Base-by-base conservation (phyloP, 2,113 vertebrate genomes). In the Phalacrocorax pelagicus region DNA sequence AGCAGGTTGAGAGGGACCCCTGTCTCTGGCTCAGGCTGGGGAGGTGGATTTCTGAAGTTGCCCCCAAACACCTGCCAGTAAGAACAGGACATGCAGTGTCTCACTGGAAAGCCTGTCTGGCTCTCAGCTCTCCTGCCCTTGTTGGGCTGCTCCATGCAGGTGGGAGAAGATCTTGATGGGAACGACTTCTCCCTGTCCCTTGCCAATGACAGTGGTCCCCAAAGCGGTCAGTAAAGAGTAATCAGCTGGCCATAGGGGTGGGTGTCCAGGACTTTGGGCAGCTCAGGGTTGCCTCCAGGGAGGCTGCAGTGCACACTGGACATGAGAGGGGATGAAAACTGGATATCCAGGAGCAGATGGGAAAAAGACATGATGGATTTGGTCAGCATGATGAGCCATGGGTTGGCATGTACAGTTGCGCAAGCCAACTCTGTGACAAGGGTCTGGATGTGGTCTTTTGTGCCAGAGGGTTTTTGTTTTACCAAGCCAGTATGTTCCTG, bases 21-120 rank as follows among this genome's bases (percentile, higher is more conserved):
- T 66, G 22, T 42, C 26, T 49, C 21, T 3, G 9, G 36, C 23
- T 81, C 12, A 42, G 19, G 16, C 32, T 51, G 46, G 7, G 30
- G 23, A 49, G 38, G 15, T 19, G 51, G 9, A 54, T 62, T 81
- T 36, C 49, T 54, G 51, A 16, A 1, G 4, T 11, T 79, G 18
- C 34, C 20, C 62, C 22, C 26, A 86, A 13, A 69, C 2, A 1
- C 81, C 36, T 86, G 22, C 17, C 42, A 2, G 9, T 10, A 26
- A 34, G 30, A 65, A n/a, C 63, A 66, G 30, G 23, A 47, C 30
- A n/a, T 0, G 0, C 5, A 5, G 13, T 0, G 0, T 44, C 58
- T 65, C 1, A 0, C 30, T 40, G 36, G 10, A 20, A 62, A 69
- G 4, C 7, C 14, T 12, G 2, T 10, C 40, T 61, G 24, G 20